Conservation (phyloP, 2,888 invertebrate genomes). For the Nomada lathburiana region DNA sequence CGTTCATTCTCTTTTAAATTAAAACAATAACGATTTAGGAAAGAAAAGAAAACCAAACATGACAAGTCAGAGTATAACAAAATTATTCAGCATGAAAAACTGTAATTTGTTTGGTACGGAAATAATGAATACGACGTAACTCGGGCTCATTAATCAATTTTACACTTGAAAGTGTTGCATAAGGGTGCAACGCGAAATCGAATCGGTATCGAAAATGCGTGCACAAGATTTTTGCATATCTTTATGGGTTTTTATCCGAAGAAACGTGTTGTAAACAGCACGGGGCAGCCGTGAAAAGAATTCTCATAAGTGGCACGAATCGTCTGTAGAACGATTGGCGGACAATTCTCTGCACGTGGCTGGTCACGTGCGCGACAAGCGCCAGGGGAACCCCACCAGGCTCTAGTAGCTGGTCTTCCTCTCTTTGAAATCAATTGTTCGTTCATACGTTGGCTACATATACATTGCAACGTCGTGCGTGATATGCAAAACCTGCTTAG, state of each 20-base stretch:
- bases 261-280: conserved; percentile 33
- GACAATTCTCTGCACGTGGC: conserved; percentile 68
- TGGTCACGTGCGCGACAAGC: conserved; percentile 64
- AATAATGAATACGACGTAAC: background rate
- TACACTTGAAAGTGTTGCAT: background rate
- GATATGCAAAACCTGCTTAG: conserved; percentile 27
- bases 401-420: conserved; percentile 39
- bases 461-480: conserved; percentile 31
- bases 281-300: conserved; percentile 30
- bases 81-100: no score
- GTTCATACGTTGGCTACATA: conserved; percentile 42
- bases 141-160: background rate
- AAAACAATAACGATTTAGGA: background rate
- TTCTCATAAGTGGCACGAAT: conserved; percentile 47
- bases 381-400: conserved; percentile 53
- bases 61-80: background rate
- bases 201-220: background rate
- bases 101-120: no score
- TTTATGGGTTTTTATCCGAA: background rate
- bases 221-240: background rate
- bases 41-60: background rate
- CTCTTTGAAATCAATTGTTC: conserved; percentile 54
- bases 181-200: background rate
- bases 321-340: conserved; percentile 44
- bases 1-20: background rate